Conservation (phyloP, 1,140 invertebrate genomes). For the Drosophila nikananu region DNA sequence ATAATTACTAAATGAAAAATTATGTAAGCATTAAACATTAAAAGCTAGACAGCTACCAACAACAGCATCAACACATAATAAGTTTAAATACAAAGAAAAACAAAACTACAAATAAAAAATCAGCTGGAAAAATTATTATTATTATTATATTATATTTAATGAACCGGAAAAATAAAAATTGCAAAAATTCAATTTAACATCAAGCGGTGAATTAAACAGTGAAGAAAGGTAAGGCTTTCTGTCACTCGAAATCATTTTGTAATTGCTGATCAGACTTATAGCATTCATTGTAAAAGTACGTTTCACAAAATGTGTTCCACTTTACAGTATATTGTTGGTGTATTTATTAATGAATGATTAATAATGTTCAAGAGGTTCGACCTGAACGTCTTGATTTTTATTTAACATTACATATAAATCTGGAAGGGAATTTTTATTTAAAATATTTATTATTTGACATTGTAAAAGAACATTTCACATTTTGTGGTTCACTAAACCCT, state of each 20-base stretch:
- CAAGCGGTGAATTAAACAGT: slow-evolving; percentile 12
- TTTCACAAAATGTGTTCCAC: neutral
- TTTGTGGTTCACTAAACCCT: neutral
- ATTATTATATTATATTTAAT: slow-evolving; percentile 84
- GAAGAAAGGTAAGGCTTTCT: slow-evolving; percentile 26
- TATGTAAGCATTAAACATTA: slow-evolving; percentile 82
- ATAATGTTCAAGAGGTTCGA: no score
- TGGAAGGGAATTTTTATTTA: neutral
- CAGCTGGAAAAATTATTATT: slow-evolving; percentile 83
- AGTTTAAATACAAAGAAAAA: slow-evolving; percentile 81
- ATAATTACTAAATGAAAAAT: slow-evolving; percentile 82
- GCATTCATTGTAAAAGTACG: neutral
- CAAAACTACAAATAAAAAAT: slow-evolving; percentile 81
- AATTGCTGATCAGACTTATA: neutral
- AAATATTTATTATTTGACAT: neutral
- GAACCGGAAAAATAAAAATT: slow-evolving; percentile 82
- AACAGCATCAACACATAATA: slow-evolving; percentile 82
- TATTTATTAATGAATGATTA: neutral
- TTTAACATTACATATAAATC: neutral
- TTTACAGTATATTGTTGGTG: neutral
- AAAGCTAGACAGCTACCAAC: slow-evolving; percentile 80
- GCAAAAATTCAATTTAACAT: slow-evolving; percentile 75
- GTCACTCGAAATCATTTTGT: slow-evolving; percentile 12
- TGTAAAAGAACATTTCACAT: neutral
- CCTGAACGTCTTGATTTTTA: neutral